phyloP scores from a whole-genome alignment of 2,797 vertebrate genomes.

The Galago senegalensis region DNA sequence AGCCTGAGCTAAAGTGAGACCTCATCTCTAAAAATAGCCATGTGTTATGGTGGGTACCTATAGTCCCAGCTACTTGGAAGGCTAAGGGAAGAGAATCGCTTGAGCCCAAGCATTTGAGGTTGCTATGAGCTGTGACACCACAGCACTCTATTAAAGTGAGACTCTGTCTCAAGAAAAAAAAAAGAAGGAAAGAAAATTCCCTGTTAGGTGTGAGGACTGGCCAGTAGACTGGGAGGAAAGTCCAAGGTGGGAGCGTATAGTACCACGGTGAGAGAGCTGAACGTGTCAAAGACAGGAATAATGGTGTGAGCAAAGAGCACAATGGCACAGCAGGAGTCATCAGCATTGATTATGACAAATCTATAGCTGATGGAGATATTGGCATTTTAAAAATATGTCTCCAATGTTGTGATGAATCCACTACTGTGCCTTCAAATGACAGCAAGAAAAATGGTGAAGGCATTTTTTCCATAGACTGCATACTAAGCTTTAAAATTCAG shows the following conservation, averaged over 20 bases:
- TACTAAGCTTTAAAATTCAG: conserved; percentile 80
- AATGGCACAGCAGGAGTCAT: conserved; percentile 58
- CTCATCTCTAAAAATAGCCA: too few species aligned
- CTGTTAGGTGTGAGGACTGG: background rate
- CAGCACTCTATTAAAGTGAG: too few species aligned
- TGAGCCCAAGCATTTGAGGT: too few species aligned
- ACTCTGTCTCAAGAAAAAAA: too few species aligned
- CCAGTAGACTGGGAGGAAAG: background rate
- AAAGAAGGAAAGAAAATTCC: background rate
- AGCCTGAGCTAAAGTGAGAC: too few species aligned
- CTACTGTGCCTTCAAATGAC: conserved; percentile 60
- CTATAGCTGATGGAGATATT: conserved; percentile 74
- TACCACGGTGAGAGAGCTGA: background rate
- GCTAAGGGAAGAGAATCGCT: too few species aligned
- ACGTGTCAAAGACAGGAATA: background rate
- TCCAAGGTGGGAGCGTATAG: fast-evolving
- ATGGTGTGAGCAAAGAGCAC: background rate
- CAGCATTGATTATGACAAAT: conserved; percentile 77
- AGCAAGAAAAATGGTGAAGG: conserved; percentile 73
- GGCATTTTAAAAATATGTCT: conserved; percentile 80
- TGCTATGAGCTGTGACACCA: too few species aligned
- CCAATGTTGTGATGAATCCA: conserved; percentile 74
- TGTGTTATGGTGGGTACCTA: too few species aligned
- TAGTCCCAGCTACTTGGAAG: too few species aligned
- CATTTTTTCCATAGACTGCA: conserved; percentile 55